Evolutionary conservation across 2,797 vertebrate genomes (phyloP).

Genomic region (Gambelia wislizenii): DNA sequence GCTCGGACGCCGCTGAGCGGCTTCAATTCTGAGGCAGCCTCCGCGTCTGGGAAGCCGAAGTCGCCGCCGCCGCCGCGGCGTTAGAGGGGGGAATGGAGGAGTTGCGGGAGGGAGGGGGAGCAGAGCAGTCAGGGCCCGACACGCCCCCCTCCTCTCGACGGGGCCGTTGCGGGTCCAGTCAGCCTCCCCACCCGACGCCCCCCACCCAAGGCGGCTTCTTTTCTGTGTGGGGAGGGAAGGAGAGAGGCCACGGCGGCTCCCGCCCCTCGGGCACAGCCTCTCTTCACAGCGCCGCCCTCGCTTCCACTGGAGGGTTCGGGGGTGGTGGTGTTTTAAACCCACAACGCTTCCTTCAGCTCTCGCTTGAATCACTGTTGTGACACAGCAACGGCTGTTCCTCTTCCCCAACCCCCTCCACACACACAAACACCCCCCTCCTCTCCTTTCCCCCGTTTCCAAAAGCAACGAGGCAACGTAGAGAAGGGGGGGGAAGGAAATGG

Average conservation of each 20-base stretch:
- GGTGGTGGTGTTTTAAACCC: background rate
- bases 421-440: background rate
- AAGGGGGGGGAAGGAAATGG: no score
- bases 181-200: background rate
- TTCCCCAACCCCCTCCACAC: no score
- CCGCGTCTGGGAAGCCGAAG: no score
- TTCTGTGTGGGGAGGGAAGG: background rate
- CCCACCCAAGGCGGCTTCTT: background rate
- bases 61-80: no score
- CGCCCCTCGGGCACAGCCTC: background rate
- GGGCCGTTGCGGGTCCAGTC: background rate
- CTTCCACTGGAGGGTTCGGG: background rate
- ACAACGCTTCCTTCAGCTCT: background rate
- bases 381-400: background rate
- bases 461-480: no score
- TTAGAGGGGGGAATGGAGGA: background rate
- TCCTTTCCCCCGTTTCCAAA: background rate
- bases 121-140: background rate
- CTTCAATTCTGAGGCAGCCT: conserved; percentile 8
- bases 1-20: conserved; percentile 26
- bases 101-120: no score
- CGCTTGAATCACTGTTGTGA: background rate
- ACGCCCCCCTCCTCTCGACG: no score
- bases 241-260: background rate
- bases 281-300: no score